Evolutionary conservation across 2,888 invertebrate genomes (phyloP).

Genomic region (Sphinx pinastri): DNA sequence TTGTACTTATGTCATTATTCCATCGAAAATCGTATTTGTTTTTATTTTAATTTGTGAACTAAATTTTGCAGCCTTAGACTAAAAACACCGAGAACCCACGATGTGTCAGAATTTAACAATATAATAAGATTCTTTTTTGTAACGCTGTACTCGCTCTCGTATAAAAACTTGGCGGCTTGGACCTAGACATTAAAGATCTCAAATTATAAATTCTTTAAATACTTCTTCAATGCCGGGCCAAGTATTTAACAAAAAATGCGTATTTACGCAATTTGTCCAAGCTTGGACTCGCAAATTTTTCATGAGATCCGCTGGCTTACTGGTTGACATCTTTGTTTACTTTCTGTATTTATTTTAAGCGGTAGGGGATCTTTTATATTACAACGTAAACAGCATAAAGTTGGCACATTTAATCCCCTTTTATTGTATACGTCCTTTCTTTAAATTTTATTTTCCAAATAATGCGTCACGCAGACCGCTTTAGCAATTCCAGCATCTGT

Average conservation of each 20-base stretch:
- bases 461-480: no score
- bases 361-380: slow-evolving; percentile 13
- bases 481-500: no score
- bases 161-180: not conserved
- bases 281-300: slow-evolving; percentile 51
- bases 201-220: slow-evolving; percentile 3
- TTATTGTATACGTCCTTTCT: not conserved
- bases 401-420: not conserved
- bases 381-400: not conserved
- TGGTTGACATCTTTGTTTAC: slow-evolving; percentile 49
- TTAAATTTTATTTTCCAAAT: not conserved
- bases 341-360: slow-evolving; percentile 5
- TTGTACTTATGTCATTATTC: no score
- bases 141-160: not conserved
- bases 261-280: slow-evolving; percentile 49
- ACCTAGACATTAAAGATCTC: not conserved
- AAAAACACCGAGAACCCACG: no score
- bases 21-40: no score
- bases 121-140: no score
- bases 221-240: slow-evolving; percentile 9
- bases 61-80: no score
- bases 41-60: no score
- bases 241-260: slow-evolving; percentile 41
- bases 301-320: slow-evolving; percentile 49
- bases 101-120: no score